These are phyloP conservation scores for Drosophila sulfurigaster DNA, from an alignment of 1,140 invertebrate genomes.

Conservation along the genomic window DNA sequence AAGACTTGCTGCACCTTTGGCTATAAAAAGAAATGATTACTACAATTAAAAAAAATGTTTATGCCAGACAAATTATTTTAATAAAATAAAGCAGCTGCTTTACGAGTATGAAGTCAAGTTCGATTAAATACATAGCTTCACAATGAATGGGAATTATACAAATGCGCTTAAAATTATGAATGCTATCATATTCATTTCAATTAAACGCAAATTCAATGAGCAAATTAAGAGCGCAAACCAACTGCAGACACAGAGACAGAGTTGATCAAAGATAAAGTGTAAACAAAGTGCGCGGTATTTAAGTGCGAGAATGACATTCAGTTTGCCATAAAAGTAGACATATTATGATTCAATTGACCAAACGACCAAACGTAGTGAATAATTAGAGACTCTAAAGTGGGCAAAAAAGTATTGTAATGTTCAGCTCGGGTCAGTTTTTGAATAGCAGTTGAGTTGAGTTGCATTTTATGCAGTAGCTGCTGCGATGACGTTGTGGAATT, in stretches of 20 bases:
- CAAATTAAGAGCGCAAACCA: background rate
- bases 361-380: background rate
- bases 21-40: no score
- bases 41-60: no score
- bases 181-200: background rate
- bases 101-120: no score
- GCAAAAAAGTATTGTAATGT: background rate
- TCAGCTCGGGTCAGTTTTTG: conserved; percentile 18
- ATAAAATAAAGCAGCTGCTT: no score
- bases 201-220: background rate
- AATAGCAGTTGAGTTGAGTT: conserved; percentile 36
- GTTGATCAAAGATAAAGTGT: background rate
- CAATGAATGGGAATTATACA: no score
- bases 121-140: no score
- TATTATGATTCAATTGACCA: conserved; percentile 8
- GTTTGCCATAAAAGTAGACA: conserved; percentile 1
- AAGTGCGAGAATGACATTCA: conserved; percentile 1
- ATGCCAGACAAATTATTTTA: no score
- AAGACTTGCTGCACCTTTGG: no score
- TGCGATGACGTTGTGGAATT: conserved; percentile 41
- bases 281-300: background rate
- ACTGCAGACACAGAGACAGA: background rate
- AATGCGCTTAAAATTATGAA: background rate
- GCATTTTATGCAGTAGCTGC: conserved; percentile 10
- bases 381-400: conserved; percentile 10